These are phyloP conservation scores for Gryllus bimaculatus DNA, from an alignment of 1,140 invertebrate species.

Conservation along the genomic window DNA sequence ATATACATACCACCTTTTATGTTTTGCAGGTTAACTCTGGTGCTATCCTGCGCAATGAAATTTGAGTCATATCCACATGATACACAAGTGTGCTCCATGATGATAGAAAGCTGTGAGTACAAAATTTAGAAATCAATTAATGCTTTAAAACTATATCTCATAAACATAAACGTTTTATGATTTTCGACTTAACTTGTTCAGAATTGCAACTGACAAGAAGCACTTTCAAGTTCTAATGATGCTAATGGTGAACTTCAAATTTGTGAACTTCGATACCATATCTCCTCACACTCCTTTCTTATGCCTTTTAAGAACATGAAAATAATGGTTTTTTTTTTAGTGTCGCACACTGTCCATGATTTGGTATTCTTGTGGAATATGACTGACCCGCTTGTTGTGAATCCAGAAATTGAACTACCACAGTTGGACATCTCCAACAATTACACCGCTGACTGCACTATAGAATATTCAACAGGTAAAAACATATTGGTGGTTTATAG, in stretches of 20 bases:
- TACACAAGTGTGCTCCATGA: conserved; percentile 82
- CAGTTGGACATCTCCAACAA: conserved; percentile 80
- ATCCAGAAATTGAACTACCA: conserved; percentile 75
- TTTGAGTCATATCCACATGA: conserved; percentile 86
- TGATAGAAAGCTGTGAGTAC: conserved; percentile 81
- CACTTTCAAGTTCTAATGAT: too few species aligned
- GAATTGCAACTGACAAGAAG: too few species aligned
- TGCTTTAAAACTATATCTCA: not conserved
- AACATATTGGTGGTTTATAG: not conserved
- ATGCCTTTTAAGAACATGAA: too few species aligned
- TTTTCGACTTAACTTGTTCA: too few species aligned
- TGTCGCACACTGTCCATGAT: conserved; percentile 76
- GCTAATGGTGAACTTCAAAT: too few species aligned
- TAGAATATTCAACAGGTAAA: conserved; percentile 74
- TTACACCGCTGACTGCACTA: conserved; percentile 79
- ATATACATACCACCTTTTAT: too few species aligned
- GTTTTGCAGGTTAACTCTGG: conserved; percentile 64
- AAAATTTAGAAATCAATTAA: conserved; percentile 12
- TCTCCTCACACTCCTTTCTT: too few species aligned
- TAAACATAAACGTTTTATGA: too few species aligned
- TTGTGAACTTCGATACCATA: too few species aligned
- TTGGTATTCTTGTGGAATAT: conserved; percentile 81
- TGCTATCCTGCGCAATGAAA: conserved; percentile 86
- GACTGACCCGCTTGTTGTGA: conserved; percentile 76
- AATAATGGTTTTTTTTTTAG: conserved; percentile 39